phyloP scores from a whole-genome alignment of 2,888 invertebrate genomes.

The Azorinus chamasolen region DNA sequence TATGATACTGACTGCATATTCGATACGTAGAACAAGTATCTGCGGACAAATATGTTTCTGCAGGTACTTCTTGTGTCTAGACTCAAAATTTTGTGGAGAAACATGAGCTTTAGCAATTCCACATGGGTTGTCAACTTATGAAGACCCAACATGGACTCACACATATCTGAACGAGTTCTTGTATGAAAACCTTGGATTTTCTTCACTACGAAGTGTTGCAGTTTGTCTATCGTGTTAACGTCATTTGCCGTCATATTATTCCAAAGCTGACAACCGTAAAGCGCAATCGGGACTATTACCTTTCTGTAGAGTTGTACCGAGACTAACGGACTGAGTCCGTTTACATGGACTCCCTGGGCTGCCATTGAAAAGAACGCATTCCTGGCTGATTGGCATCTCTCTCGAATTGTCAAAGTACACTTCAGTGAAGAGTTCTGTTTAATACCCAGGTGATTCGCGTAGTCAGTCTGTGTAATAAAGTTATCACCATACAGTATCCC shows the following conservation, averaged over 20 bases:
- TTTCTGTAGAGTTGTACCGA: neutral
- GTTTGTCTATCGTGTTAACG: neutral
- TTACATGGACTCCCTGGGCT: neutral
- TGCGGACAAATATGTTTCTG: conserved; percentile 2
- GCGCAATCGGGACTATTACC: conserved; percentile 2
- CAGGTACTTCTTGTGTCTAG: neutral
- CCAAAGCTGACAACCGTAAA: conserved; percentile 7
- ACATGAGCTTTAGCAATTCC: neutral
- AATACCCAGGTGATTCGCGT: neutral
- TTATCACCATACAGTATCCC: conserved; percentile 2
- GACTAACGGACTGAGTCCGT: neutral
- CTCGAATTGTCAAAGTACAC: neutral
- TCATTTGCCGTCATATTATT: neutral
- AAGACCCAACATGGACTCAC: conserved; percentile 7
- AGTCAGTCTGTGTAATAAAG: neutral
- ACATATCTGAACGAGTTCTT: conserved; percentile 6
- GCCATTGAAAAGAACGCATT: conserved; percentile 3
- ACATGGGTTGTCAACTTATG: neutral
- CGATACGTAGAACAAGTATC: neutral
- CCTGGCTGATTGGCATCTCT: conserved; percentile 6
- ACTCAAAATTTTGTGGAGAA: conserved; percentile 5
- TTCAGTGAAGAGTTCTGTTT: conserved; percentile 1
- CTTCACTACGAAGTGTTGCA: conserved; percentile 1
- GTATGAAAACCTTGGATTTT: conserved; percentile 5
- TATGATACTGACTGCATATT: neutral